These are phyloP conservation scores for Heterocephalus glaber DNA, from an alignment of 2,113 vertebrate species.

Conservation along the genomic window DNA sequence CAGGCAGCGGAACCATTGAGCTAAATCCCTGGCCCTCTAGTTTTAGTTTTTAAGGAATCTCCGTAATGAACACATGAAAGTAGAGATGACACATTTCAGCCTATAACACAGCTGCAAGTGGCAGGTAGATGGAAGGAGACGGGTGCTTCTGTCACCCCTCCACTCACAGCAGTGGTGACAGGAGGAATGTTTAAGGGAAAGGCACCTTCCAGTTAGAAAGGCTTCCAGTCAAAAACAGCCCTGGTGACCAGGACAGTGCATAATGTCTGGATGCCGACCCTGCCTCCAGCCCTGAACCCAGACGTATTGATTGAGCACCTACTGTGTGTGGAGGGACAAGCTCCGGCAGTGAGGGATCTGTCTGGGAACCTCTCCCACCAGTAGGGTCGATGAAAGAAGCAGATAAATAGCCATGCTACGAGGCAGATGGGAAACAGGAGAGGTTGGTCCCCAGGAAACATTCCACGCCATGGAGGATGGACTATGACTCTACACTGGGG, in stretches of 20 bases:
- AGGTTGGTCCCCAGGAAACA: background rate
- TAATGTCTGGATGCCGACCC: background rate
- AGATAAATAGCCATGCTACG: background rate
- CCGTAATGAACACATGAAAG: background rate
- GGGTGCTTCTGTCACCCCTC: background rate
- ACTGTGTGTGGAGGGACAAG: background rate
- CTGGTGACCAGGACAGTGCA: background rate
- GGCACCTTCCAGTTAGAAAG: background rate
- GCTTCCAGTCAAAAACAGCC: background rate
- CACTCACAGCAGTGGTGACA: background rate
- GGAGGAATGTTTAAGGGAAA: background rate
- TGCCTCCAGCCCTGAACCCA: background rate
- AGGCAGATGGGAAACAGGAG: background rate
- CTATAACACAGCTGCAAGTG: background rate
- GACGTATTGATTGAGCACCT: background rate
- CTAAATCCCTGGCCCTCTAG: no score
- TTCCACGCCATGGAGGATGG: accelerated
- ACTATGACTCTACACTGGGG: background rate
- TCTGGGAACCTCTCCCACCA: background rate
- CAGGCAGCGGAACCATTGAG: no score
- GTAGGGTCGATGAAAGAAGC: background rate
- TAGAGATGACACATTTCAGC: background rate
- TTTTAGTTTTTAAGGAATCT: background rate
- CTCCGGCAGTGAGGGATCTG: background rate
- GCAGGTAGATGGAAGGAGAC: background rate